Evolutionary conservation across 2,797 vertebrate genomes (phyloP).

Genomic region (Eidolon dupreanum): DNA sequence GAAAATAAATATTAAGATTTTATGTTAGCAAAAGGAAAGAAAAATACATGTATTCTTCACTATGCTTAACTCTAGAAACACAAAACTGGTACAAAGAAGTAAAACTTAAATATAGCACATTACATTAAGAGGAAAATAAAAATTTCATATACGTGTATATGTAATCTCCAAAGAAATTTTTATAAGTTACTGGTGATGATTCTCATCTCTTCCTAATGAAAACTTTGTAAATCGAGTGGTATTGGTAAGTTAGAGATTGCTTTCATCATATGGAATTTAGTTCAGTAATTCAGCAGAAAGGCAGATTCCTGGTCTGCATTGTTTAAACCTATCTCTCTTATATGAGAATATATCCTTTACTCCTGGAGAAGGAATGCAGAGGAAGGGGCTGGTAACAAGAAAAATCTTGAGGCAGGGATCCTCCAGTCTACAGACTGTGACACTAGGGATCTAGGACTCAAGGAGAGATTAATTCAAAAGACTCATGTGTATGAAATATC

Average conservation of each 20-base stretch:
- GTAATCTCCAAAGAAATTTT: not conserved
- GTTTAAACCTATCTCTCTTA: not conserved
- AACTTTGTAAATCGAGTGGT: not conserved
- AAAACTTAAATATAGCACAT: not conserved
- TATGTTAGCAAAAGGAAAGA: not conserved
- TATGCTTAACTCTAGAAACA: not conserved
- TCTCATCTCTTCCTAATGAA: not conserved
- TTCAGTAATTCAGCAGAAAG: not conserved
- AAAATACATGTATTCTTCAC: not conserved
- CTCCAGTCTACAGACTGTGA: not conserved
- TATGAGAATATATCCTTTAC: not conserved
- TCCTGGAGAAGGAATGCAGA: not conserved
- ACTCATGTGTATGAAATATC: not conserved
- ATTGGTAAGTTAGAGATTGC: slow-evolving; percentile 1
- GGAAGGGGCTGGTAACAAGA: not conserved
- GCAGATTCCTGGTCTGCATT: not conserved
- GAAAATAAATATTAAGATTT: not conserved
- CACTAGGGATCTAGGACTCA: not conserved
- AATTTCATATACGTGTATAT: not conserved
- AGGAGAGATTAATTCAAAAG: not conserved
- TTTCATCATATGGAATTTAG: not conserved
- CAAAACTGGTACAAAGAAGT: not conserved
- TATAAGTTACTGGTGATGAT: not conserved
- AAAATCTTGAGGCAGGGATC: not conserved
- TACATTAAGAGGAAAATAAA: not conserved